Conservation (phyloP, 92 coral and sea anemone species). For the Scolanthus callimorphus region DNA sequence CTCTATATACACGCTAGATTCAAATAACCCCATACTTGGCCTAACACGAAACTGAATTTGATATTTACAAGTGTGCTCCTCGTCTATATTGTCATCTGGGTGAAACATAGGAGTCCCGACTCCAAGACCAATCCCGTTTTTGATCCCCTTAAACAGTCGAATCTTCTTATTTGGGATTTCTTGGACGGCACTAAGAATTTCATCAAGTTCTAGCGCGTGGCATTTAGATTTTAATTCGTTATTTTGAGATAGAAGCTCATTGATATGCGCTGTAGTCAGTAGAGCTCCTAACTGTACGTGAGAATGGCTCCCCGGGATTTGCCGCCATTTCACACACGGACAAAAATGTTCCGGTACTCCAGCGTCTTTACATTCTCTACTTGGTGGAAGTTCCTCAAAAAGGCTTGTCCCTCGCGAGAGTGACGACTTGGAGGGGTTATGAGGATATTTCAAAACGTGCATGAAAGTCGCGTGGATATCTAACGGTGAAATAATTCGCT, state of each 20-base stretch:
- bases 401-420: slow-evolving; percentile 44
- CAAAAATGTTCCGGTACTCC: slow-evolving; percentile 63
- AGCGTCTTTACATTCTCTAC: slow-evolving; percentile 52
- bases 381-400: slow-evolving; percentile 34
- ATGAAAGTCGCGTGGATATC: slow-evolving; percentile 75
- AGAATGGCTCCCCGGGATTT: slow-evolving; percentile 25
- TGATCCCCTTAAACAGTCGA: slow-evolving; percentile 38
- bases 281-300: slow-evolving; percentile 45
- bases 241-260: slow-evolving; percentile 31
- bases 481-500: slow-evolving; percentile 50
- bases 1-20: slow-evolving; percentile 28
- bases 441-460: slow-evolving; percentile 56
- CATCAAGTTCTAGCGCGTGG: slow-evolving; percentile 22
- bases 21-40: slow-evolving; percentile 58
- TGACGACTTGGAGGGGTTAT: slow-evolving; percentile 28
- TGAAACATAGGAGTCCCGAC: slow-evolving; percentile 43
- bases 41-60: slow-evolving; percentile 43
- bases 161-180: slow-evolving; percentile 49
- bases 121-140: slow-evolving; percentile 63
- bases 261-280: slow-evolving; percentile 31
- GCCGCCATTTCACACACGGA: slow-evolving; percentile 54
- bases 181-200: slow-evolving; percentile 51
- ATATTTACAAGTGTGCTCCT: slow-evolving; percentile 27
- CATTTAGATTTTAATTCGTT: slow-evolving; percentile 18
- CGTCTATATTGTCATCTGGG: not conserved